A percentile compares a stretch with the other conserved stretches of the same genome.
These are phyloP conservation scores for Drosophila persimilis DNA, from an alignment of 1,140 invertebrate genomes.

Conservation along the genomic window DNA sequence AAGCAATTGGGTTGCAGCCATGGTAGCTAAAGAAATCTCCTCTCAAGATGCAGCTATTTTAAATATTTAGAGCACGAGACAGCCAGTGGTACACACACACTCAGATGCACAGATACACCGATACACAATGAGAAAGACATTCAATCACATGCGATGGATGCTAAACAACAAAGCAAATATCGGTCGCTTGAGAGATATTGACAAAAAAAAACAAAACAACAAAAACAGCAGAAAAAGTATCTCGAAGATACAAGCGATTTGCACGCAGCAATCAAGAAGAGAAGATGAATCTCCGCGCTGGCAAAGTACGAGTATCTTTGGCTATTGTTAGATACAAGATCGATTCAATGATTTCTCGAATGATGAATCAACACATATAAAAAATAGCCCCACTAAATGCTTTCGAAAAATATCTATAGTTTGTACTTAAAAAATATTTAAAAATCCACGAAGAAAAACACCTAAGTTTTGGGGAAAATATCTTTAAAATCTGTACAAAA, in stretches of 20 bases:
- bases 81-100: constrained; percentile 48
- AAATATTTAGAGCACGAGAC: constrained; percentile 80
- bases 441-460: no score
- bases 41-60: constrained; percentile 74
- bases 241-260: constrained; percentile 26
- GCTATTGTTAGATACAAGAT: no score
- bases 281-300: no score
- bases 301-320: neutral
- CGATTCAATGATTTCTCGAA: no score
- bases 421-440: no score
- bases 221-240: constrained; percentile 11
- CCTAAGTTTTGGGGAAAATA: no score
- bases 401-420: no score
- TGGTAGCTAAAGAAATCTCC: constrained; percentile 44
- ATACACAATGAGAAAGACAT: constrained; percentile 2
- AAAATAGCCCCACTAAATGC: no score
- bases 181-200: constrained; percentile 33
- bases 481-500: no score
- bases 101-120: neutral
- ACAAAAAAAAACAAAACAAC: constrained; percentile 26
- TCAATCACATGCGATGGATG: constrained; percentile 58
- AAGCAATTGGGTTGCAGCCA: constrained; percentile 72
- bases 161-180: constrained; percentile 72
- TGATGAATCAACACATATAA: no score
- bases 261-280: neutral